Evolutionary conservation across 1,140 invertebrate species (phyloP), one percentile per base, ranked within the genome.

Genomic region (Lethrus apterus): DNA sequence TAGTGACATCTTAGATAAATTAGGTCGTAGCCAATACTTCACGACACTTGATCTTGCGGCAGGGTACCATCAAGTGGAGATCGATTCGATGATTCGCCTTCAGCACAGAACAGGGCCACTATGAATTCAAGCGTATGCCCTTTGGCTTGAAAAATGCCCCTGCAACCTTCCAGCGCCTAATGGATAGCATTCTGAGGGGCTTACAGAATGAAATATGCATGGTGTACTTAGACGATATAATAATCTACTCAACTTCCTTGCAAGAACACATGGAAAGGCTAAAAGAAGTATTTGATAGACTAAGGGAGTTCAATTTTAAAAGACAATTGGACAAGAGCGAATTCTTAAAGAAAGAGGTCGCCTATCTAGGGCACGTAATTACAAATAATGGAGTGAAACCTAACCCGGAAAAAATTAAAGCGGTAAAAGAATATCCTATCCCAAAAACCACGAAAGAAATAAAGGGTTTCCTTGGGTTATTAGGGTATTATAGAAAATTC

Each of bases 171-270:
- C 62, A 70, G 54, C 23, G 50, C 17, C 63, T 66, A 55, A 57
- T 67, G 5, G 51, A 63, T n/a, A n/a, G n/a, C n/a, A n/a, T n/a
- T n/a, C n/a, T n/a, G n/a, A n/a, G n/a, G n/a, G 46, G 29, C 29
- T 54, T 44, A 11, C 59, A 64, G 47, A 52, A 59, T 8, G 15
- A 57, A 54, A 62, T 50, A 62, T 69, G 60, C 43, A 50, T 63
- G 14, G 59, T 67, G 0, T 71, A 70, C 32, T 29, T 68, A 18
- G 69, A 71, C 35, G 67, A 70, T 49, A 59, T 68, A 3, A 51
- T 71, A 9, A 44, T 69, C 3, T 70, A 52, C 35, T 42, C 48
- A 3, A 51, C 34, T 4, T 55, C n/a, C n/a, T n/a, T n/a, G n/a
- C n/a, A n/a, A n/a, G n/a, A n/a, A n/a, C n/a, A n/a, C n/a, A n/a